Evolutionary conservation across 2,888 invertebrate genomes (phyloP).

Genomic region (Ormyrus labotus): DNA sequence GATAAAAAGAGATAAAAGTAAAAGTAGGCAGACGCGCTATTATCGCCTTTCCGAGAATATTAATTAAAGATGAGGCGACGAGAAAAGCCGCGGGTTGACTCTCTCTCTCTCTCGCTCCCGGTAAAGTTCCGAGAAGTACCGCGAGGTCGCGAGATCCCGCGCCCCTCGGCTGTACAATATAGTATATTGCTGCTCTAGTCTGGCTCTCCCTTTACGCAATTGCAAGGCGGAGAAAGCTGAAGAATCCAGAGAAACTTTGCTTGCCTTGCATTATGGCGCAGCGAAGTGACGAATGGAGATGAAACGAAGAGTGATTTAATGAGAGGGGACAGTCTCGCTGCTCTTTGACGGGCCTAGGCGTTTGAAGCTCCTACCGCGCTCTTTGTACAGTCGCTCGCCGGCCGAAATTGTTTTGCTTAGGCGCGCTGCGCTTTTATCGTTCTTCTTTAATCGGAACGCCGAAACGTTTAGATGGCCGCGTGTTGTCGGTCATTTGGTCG

Average conservation of each 20-base stretch:
- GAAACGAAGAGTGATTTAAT: conserved; percentile 52
- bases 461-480: not conserved
- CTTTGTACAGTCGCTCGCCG: conserved; percentile 6
- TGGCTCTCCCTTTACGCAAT: too few relatives aligned
- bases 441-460: not conserved
- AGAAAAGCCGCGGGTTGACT: conserved; percentile 58
- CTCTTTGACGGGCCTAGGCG: conserved; percentile 24
- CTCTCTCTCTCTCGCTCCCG: conserved; percentile 23
- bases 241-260: conserved; percentile 26
- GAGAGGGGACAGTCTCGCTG: not conserved
- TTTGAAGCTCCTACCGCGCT: conserved; percentile 25
- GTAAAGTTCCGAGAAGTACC: conserved; percentile 55
- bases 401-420: conserved; percentile 30
- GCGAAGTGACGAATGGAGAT: conserved; percentile 52
- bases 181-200: not conserved
- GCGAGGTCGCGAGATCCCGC: conserved; percentile 47
- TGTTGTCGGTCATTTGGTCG: not conserved
- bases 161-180: not conserved
- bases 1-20: not conserved
- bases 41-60: conserved; percentile 69
- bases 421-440: not conserved
- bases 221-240: not conserved
- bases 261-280: conserved; percentile 34
- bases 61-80: conserved; percentile 66
- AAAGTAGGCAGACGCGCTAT: conserved; percentile 52